Base-by-base conservation (phyloP, 2,888 invertebrate species). In the Tromatobia lineatoria region DNA sequence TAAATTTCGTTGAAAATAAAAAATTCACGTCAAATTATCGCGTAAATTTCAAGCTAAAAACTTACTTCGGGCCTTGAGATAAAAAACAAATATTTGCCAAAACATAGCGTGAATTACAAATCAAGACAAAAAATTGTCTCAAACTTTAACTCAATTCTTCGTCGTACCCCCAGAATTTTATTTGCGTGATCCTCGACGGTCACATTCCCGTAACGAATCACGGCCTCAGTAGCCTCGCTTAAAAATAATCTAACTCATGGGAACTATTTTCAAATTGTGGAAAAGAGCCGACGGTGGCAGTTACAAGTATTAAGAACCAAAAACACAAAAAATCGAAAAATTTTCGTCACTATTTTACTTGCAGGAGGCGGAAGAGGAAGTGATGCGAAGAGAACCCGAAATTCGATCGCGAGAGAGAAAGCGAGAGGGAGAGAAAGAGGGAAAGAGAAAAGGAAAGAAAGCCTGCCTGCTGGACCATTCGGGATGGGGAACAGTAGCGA, bases 321-420 rank as follows among this genome's bases (percentile, higher is more conserved):
- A 8, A 10, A 69, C n/a, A 34, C 18, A 7, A 29, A 29, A 29
- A 29, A 29, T 29, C 18, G 38, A 54, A 20, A 54, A 15, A 61
- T 47, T n/a, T 18, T 73, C 47, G 2, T 13, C 11, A n/a, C 42
- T 42, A 70, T 57, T 73, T 73, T 54, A 38, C 66, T 50, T 57
- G 11, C 34, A 18, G 73, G 13, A 66, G 50, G 15, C 66, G 57
- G 20, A 74, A 80, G 57, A 13, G 42, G 42, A 67, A 2, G 45
- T 42, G 71, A 52, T 38, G 20, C 59, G 59, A 38, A 47, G 69
- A 47, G 69, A 42, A 76, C 66, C 70, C 38, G 71, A 76, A 83
- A 80, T 80, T 83, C 61, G 73, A 80, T 83, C 67, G 76, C 25
- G 23, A 20, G 25, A 42, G 54, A 23, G 59, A 42, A 29, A 38